These are phyloP conservation scores for Brachionus sp. DNA, from an alignment of 1,140 invertebrate genomes.

Conservation along the genomic window DNA sequence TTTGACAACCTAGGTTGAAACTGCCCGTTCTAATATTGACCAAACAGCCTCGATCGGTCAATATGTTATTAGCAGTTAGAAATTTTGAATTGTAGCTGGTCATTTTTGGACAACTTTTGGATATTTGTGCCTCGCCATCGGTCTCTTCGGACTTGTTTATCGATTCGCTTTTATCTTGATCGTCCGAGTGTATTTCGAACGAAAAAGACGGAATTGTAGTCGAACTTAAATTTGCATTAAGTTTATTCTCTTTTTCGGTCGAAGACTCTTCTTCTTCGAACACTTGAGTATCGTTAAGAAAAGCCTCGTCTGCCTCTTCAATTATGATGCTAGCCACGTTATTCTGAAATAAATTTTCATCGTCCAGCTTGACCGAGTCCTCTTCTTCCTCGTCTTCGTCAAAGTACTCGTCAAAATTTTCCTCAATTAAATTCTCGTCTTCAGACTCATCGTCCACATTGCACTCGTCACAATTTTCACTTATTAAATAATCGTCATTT, in stretches of 20 bases:
- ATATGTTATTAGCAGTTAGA: conserved; percentile 24
- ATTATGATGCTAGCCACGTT: neutral
- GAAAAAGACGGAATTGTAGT: neutral
- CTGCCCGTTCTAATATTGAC: conserved; percentile 16
- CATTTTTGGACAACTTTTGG: neutral
- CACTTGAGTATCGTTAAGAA: conserved; percentile 3
- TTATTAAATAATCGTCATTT: neutral
- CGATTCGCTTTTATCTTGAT: neutral
- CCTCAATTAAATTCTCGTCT: neutral
- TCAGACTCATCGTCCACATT: neutral
- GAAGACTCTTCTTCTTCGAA: conserved; percentile 6
- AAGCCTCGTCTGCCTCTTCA: conserved; percentile 2
- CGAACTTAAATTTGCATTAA: neutral
- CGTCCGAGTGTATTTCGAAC: neutral
- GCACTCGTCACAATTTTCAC: neutral
- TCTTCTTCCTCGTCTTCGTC: neutral
- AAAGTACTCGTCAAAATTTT: neutral
- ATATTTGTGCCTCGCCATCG: neutral
- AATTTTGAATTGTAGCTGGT: conserved; percentile 13
- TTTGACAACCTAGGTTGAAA: conserved; percentile 19
- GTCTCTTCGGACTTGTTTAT: neutral
- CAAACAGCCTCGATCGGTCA: neutral
- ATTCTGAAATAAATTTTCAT: neutral
- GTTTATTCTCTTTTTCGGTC: neutral
- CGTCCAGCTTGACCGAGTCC: neutral